Evolutionary conservation across 2,113 vertebrate species (phyloP).

Genomic region (Bothrops jararaca): DNA sequence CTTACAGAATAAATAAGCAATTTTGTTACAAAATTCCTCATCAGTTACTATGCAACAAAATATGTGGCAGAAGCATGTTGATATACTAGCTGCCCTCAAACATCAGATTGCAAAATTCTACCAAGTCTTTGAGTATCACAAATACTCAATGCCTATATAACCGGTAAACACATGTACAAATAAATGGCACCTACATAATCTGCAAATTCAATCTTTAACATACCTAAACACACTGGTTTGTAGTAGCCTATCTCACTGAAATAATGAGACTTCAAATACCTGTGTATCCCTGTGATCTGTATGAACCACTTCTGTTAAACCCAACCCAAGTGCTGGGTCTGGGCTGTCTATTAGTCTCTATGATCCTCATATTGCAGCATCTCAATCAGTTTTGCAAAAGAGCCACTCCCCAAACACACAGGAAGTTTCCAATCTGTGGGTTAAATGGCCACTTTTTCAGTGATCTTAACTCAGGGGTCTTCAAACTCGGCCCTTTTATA

Average conservation of each 20-base stretch:
- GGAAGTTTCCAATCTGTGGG: background rate
- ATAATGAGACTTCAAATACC: background rate
- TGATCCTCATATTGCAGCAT: conserved; percentile 37
- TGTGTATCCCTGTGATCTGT: background rate
- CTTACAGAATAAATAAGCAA: conserved; percentile 14
- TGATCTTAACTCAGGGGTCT: background rate
- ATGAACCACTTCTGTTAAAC: background rate
- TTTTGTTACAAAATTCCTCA: conserved; percentile 15
- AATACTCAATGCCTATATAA: conserved; percentile 27
- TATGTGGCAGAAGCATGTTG: background rate
- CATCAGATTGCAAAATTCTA: background rate
- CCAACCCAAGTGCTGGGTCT: background rate
- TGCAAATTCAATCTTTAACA: background rate
- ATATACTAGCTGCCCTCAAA: background rate
- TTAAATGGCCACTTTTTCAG: background rate
- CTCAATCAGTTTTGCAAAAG: conserved; percentile 10
- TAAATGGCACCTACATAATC: conserved; percentile 11
- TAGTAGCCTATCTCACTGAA: background rate
- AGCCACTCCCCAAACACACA: background rate
- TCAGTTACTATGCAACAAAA: background rate
- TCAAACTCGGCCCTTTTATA: too few species aligned
- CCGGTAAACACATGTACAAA: conserved; percentile 25
- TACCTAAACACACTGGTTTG: conserved; percentile 1
- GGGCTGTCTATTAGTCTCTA: background rate
- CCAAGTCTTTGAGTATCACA: conserved; percentile 31